Conservation (phyloP, 1,140 invertebrate genomes). For the Eriocheir sinensis region DNA sequence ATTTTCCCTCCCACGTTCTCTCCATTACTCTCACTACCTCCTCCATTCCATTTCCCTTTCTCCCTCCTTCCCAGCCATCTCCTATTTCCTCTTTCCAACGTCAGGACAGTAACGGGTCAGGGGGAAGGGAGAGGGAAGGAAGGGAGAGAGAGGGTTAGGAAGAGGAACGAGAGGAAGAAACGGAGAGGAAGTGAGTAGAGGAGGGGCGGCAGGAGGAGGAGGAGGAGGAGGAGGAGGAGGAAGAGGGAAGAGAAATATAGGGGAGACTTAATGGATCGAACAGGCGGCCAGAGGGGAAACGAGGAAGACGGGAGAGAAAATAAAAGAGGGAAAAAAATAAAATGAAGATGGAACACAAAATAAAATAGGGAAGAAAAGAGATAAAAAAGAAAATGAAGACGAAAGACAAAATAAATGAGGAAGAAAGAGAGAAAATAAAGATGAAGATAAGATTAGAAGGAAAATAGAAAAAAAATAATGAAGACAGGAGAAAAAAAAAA, state of each 20-base stretch:
- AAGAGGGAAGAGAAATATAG: constrained; percentile 2
- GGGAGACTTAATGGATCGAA: background rate
- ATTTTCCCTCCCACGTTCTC: too few relatives aligned
- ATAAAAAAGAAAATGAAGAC: background rate
- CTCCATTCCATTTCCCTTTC: too few relatives aligned
- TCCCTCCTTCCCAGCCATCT: too few relatives aligned
- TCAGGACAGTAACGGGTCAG: background rate
- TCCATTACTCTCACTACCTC: too few relatives aligned
- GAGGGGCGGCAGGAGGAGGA: background rate
- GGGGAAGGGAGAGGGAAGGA: background rate
- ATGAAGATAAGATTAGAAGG: too few relatives aligned
- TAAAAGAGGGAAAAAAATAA: too few relatives aligned
- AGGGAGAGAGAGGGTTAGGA: background rate
- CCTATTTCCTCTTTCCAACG: constrained; percentile 14
- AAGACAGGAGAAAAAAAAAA: too few relatives aligned
- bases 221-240: background rate
- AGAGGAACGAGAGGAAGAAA: background rate
- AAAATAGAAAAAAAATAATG: too few relatives aligned
- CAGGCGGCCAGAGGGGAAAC: background rate
- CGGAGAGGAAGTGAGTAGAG: too few relatives aligned
- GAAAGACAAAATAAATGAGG: background rate
- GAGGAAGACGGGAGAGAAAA: background rate
- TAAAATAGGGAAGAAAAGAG: too few relatives aligned
- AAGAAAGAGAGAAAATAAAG: too few relatives aligned
- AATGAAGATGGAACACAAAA: too few relatives aligned